A percentile compares a stretch with the other conserved stretches of the same genome.
Evolutionary conservation across 2,797 vertebrate species (phyloP).

Genomic region (Lutjanus campechanus): DNA sequence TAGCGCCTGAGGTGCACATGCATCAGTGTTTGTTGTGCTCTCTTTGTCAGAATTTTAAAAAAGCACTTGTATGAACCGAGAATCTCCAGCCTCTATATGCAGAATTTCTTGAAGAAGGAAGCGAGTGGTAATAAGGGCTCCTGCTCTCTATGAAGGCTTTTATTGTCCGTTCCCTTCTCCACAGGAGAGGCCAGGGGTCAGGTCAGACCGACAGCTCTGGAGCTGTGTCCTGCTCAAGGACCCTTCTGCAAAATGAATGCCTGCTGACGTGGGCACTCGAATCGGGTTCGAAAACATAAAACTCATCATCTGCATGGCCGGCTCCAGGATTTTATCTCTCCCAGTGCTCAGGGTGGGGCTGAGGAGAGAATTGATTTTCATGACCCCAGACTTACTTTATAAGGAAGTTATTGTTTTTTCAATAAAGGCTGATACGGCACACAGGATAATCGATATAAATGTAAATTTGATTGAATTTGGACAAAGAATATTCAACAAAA

Average conservation of each 20-base stretch:
- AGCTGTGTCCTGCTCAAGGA: background rate
- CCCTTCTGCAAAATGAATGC: conserved; percentile 7
- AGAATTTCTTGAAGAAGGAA: background rate
- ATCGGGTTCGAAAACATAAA: background rate
- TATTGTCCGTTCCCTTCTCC: conserved; percentile 2
- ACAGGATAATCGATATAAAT: too few relatives aligned
- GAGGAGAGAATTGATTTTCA: too few relatives aligned
- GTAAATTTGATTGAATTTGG: too few relatives aligned
- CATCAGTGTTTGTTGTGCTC: conserved; percentile 8
- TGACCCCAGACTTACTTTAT: too few relatives aligned
- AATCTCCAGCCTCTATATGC: background rate
- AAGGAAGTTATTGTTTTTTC: too few relatives aligned
- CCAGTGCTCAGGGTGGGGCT: too few relatives aligned
- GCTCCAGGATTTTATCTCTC: too few relatives aligned
- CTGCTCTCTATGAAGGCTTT: conserved; percentile 3
- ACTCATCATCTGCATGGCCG: too few relatives aligned
- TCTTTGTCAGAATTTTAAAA: background rate
- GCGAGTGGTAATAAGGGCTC: background rate
- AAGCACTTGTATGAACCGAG: background rate
- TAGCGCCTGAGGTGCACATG: background rate
- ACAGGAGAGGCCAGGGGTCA: conserved; percentile 25
- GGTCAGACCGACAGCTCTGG: background rate
- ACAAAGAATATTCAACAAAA: too few relatives aligned
- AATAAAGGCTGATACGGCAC: too few relatives aligned
- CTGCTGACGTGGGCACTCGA: background rate